A percentile compares a stretch with the other conserved stretches of the same genome.
These are phyloP conservation scores for Mobula hypostoma DNA, from an alignment of 2,113 vertebrate species.

Conservation along the genomic window DNA sequence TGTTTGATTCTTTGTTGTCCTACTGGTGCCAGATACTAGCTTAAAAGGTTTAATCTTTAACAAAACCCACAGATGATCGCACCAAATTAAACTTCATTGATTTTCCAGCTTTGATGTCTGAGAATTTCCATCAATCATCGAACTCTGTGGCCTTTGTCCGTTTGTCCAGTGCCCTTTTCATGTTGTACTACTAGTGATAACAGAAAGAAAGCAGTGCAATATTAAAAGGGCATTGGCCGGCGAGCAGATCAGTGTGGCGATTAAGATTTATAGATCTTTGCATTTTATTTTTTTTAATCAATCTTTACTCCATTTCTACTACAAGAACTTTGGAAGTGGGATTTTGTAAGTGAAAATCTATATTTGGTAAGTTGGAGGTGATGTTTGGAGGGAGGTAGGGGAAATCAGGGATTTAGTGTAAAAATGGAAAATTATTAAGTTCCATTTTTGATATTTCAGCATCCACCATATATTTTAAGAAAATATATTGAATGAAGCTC, in stretches of 20 bases:
- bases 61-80: background rate
- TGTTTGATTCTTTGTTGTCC: background rate
- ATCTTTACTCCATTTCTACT: background rate
- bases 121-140: background rate
- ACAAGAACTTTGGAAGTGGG: background rate
- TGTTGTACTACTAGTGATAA: slow-evolving; percentile 69
- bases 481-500: background rate
- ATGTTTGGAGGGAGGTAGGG: too few species aligned
- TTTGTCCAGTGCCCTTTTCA: slow-evolving; percentile 73
- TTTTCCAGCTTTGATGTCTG: slow-evolving; percentile 3
- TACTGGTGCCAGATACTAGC: background rate
- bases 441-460: background rate
- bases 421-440: background rate
- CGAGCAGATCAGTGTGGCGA: slow-evolving; percentile 42
- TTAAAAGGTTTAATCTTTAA: background rate
- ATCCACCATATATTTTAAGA: background rate
- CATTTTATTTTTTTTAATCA: too few species aligned
- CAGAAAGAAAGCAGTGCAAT: slow-evolving; percentile 69
- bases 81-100: background rate
- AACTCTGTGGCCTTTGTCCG: slow-evolving; percentile 47
- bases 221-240: slow-evolving; percentile 78
- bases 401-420: background rate
- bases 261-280: background rate
- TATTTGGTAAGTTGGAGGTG: background rate
- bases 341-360: background rate